phyloP scores from a whole-genome alignment of 2,888 invertebrate genomes.

The Drosophila neonasuta region DNA sequence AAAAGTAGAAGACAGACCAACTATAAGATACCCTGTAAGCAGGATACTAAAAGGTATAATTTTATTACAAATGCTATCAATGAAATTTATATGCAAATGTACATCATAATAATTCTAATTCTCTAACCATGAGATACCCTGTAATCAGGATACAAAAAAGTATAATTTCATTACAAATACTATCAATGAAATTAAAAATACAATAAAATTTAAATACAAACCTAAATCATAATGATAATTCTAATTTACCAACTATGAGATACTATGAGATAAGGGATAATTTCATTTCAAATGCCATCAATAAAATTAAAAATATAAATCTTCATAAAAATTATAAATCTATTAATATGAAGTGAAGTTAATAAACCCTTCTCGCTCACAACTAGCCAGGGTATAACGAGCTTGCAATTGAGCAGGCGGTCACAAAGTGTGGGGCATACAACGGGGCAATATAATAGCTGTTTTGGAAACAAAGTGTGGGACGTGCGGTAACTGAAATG shows the following conservation, averaged over 20 bases:
- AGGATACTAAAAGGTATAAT: neutral
- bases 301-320: neutral
- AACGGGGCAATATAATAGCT: constrained; percentile 32
- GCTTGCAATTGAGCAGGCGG: constrained; percentile 19
- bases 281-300: neutral
- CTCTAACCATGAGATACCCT: constrained; percentile 11
- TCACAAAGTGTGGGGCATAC: neutral
- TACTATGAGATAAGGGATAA: constrained; percentile 5
- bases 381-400: constrained; percentile 20
- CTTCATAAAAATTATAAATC: no score
- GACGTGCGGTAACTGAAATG: constrained; percentile 38
- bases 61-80: neutral
- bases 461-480: constrained; percentile 22
- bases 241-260: neutral
- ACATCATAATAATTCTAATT: no score
- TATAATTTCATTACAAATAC: neutral
- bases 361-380: constrained; percentile 4
- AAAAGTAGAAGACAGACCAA: neutral
- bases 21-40: constrained; percentile 11
- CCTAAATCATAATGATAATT: no score
- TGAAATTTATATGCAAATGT: neutral
- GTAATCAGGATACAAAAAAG: neutral
- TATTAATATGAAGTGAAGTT: neutral
- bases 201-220: no score
- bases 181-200: neutral